A percentile compares a stretch with the other conserved stretches of the same genome.
phyloP scores from a whole-genome alignment of 2,113 vertebrate genomes.

The Cynopterus brachyotis region DNA sequence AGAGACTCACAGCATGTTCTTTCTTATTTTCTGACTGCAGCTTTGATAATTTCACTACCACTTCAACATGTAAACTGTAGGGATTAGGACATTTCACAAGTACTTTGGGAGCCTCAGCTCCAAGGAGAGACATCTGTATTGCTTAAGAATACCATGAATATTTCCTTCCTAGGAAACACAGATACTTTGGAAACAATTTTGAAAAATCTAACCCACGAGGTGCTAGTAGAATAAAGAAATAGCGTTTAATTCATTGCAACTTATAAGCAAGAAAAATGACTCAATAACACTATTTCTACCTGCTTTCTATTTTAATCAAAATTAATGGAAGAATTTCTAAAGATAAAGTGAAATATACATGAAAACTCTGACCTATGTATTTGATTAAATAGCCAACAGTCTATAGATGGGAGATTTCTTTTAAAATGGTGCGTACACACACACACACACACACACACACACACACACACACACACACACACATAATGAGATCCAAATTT shows the following conservation, averaged over 20 bases:
- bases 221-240: constrained; percentile 25
- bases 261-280: constrained; percentile 28
- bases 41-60: constrained; percentile 62
- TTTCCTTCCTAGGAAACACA: constrained; percentile 38
- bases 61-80: constrained; percentile 61
- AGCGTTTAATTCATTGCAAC: background rate
- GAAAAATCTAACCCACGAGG: constrained; percentile 2
- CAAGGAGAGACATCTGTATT: constrained; percentile 44
- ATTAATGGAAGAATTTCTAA: background rate
- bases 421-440: no score
- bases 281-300: background rate
- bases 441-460: no score
- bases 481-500: background rate
- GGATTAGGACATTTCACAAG: constrained; percentile 67
- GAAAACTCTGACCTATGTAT: background rate
- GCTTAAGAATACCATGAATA: constrained; percentile 63
- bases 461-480: no score
- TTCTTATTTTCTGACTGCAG: constrained; percentile 48
- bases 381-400: background rate
- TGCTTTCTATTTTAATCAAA: background rate
- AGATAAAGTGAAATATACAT: background rate
- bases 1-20: constrained; percentile 55
- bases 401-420: background rate
- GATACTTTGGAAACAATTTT: constrained; percentile 42
- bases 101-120: constrained; percentile 39